These are phyloP conservation scores for Lasioglossum leucozonium DNA, from an alignment of 2,888 invertebrate genomes.

Conservation along the genomic window DNA sequence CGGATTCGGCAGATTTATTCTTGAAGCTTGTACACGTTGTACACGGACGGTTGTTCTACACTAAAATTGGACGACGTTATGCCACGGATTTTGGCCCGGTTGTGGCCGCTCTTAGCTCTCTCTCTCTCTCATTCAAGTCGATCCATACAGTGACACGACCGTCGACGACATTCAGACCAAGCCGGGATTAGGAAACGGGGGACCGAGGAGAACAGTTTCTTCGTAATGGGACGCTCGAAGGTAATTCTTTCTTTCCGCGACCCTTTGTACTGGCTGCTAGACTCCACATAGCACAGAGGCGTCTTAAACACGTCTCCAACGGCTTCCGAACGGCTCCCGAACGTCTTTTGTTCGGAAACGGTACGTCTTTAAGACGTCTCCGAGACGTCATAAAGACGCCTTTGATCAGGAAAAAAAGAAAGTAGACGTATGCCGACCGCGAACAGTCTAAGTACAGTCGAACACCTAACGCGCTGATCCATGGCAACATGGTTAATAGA, in stretches of 20 bases:
- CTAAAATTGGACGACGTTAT: conserved; percentile 39
- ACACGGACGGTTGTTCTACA: conserved; percentile 24
- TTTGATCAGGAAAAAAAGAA: too few species aligned
- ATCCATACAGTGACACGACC: background rate
- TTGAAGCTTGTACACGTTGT: conserved; percentile 35
- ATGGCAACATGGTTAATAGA: too few species aligned
- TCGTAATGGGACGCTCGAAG: background rate
- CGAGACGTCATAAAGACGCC: too few species aligned
- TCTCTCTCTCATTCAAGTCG: background rate
- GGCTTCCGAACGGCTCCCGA: too few species aligned
- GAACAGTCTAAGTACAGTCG: too few species aligned
- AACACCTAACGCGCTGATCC: too few species aligned
- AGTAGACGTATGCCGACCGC: too few species aligned
- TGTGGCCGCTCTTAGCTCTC: background rate
- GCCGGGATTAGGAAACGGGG: background rate
- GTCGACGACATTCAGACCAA: background rate
- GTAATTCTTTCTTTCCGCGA: background rate
- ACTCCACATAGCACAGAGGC: too few species aligned
- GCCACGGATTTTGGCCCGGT: conserved; percentile 24
- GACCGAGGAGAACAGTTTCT: background rate
- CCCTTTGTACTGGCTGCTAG: background rate
- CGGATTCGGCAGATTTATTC: conserved; percentile 47
- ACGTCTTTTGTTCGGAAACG: too few species aligned
- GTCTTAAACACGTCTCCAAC: too few species aligned
- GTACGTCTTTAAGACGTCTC: too few species aligned